phyloP scores from a whole-genome alignment of 2,113 vertebrate genomes.

The Hippocampus mohnikei region DNA sequence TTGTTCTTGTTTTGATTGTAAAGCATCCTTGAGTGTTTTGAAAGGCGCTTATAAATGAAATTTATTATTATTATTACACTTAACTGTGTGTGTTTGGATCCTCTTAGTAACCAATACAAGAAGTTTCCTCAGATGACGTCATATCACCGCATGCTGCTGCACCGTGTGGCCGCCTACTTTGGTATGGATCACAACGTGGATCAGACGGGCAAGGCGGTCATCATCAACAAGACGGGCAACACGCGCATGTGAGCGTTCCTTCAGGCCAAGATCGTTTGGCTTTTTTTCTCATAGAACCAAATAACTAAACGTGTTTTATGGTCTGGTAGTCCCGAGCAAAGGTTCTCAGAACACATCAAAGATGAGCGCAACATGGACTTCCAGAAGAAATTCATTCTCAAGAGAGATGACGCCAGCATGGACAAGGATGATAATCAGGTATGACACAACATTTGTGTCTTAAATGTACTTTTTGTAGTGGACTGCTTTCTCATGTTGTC shows the following conservation, averaged over 20 bases:
- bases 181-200: slow-evolving; percentile 99
- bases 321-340: slow-evolving; percentile 87
- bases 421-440: slow-evolving; percentile 99
- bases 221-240: slow-evolving; percentile 98
- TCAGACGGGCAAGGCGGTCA: slow-evolving; percentile 97
- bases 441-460: not conserved
- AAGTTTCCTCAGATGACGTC: slow-evolving; percentile 99
- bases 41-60: too few relatives aligned
- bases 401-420: slow-evolving; percentile 95
- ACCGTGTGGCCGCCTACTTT: slow-evolving; percentile 97
- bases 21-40: too few relatives aligned
- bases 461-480: not conserved
- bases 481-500: not conserved
- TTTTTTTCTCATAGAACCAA: not conserved
- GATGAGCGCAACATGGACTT: slow-evolving; percentile 95
- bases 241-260: slow-evolving; percentile 87
- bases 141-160: slow-evolving; percentile 97
- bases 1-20: too few relatives aligned
- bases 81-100: slow-evolving; percentile 1
- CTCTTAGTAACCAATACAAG: slow-evolving; percentile 93
- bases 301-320: not conserved
- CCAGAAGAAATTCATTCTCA: slow-evolving; percentile 96
- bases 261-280: not conserved
- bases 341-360: slow-evolving; percentile 98
- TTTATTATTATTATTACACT: too few relatives aligned